Evolutionary conservation across 2,113 vertebrate genomes (phyloP), one percentile per base, ranked within the genome.

Genomic region (Sisor rabdophorus): DNA sequence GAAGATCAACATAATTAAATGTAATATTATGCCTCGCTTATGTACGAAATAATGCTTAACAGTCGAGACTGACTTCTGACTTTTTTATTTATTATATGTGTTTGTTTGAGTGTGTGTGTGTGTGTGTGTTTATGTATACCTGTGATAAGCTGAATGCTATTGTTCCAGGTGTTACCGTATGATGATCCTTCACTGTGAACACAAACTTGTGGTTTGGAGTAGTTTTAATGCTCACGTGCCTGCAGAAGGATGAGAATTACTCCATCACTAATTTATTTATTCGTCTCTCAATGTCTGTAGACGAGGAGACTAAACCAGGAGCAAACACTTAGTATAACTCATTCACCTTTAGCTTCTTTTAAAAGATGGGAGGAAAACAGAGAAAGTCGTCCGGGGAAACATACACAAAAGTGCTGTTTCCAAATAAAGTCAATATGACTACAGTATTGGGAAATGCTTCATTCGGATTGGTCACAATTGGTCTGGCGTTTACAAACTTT

Each of bases 111-210:
- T 52, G 50, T 11, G 2, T 50, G 20, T 22, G 24, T 58, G 32
- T 77, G 19, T 20, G 60, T 16, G 13, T 63, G 50, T 53, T 2
- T 5, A 6, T 10, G 16, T 13, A n/a, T 92, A 99, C 97, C 96
- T 99, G 97, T 0, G 96, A 95, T 85, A 99, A 88, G 85, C 96
- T 99, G 93, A 99, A 99, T 0, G 96, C 97, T 0, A 98, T 94
- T 83, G 86, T 95, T 65, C 95, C 95, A 4, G 96, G 91, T 22
- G 95, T 83, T 32, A 99, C 95, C 0, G 95, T 95, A 36, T 95
- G 84, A 68, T 98, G 95, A 13, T 93, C 94, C 87, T 92, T 95
- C 79, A 97, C 90, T 0, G 97, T 99, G 81, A 98, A 99, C 68
- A 92, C 91, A 83, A 92, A 99, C 83, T 93, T 95, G 90, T 99